Percentiles rank a stretch among this genome's conserved stretches.
phyloP scores from a whole-genome alignment of 2,113 vertebrate genomes.

The Pipa parva region DNA sequence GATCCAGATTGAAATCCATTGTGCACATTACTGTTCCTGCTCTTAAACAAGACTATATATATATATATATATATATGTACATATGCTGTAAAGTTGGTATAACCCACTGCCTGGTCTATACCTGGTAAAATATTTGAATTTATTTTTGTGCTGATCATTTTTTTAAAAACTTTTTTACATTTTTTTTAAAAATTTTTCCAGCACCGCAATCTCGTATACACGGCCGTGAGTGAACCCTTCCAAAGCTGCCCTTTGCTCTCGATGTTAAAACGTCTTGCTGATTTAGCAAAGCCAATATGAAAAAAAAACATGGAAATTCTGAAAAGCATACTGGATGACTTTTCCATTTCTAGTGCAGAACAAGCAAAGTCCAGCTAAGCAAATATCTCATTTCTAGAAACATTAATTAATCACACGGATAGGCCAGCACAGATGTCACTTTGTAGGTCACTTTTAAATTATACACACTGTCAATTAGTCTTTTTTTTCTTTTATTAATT shows the following conservation, averaged over 20 bases:
- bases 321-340: background rate
- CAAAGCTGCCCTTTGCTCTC: conserved; percentile 23
- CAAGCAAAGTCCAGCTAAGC: conserved; percentile 15
- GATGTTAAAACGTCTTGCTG: conserved; percentile 5
- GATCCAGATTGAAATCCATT: no score
- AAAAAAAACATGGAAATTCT: background rate
- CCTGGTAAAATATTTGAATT: no score
- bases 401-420: background rate
- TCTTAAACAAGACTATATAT: no score
- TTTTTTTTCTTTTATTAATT: background rate
- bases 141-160: no score
- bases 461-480: background rate
- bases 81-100: no score
- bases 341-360: background rate
- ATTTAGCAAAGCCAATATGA: conserved; percentile 31
- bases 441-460: no score
- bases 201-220: no score
- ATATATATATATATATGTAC: no score
- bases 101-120: no score
- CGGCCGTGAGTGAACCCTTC: background rate
- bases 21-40: no score
- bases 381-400: background rate
- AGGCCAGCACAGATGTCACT: background rate
- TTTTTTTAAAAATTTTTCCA: no score
- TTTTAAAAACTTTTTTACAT: no score